A percentile compares a stretch with the other conserved stretches of the same genome.
Conservation (phyloP, 2,888 invertebrate genomes). For the Muschampia plurimacula region DNA sequence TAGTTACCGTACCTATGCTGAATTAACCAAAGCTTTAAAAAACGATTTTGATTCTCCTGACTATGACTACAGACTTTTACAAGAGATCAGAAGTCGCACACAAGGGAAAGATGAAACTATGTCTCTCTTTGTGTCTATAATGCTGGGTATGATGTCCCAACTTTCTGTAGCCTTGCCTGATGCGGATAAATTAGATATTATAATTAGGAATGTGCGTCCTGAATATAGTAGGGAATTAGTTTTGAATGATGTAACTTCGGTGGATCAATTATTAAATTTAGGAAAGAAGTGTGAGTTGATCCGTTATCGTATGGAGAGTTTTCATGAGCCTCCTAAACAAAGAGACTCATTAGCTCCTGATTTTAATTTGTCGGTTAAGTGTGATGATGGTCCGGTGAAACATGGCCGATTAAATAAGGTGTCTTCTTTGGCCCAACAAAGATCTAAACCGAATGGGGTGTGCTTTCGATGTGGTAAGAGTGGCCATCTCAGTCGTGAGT, state of each 20-base stretch:
- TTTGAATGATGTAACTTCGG: not conserved
- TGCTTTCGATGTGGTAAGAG: not conserved
- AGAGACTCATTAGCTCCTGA: not conserved
- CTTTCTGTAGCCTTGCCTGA: slow-evolving; percentile 3
- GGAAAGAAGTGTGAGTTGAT: not conserved
- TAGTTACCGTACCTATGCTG: not conserved
- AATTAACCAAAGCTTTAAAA: not conserved
- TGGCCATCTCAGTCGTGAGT: no score
- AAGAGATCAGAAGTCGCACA: not conserved
- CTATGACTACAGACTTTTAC: not conserved
- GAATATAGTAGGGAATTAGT: not conserved
- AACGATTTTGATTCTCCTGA: not conserved
- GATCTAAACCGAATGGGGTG: not conserved
- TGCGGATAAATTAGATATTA: not conserved
- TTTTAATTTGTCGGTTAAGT: not conserved
- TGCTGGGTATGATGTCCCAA: not conserved
- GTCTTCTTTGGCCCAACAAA: not conserved
- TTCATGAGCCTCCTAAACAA: not conserved
- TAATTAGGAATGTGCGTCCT: not conserved
- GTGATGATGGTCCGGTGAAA: not conserved
- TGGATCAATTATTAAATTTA: not conserved
- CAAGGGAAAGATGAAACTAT: slow-evolving; percentile 15
- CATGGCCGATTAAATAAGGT: not conserved
- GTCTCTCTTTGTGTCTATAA: not conserved
- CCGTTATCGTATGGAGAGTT: not conserved